A percentile compares a stretch with the other conserved stretches of the same genome.
These are phyloP conservation scores for Crocallis elinguaria DNA, from an alignment of 2,888 invertebrate genomes.

Conservation along the genomic window DNA sequence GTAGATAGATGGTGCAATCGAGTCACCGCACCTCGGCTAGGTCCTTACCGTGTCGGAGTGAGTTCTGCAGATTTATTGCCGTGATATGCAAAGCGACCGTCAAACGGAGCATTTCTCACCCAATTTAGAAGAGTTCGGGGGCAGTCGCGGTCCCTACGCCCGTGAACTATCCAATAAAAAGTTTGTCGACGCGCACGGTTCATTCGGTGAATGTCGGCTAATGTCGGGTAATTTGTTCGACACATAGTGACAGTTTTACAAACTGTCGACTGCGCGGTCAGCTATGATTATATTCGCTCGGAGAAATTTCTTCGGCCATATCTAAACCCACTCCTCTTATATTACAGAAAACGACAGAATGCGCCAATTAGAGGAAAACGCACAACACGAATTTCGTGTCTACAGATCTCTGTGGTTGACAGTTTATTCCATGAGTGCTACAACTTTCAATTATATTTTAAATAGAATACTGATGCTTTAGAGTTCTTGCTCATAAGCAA, in stretches of 20 bases:
- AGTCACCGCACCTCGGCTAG: slow-evolving; percentile 32
- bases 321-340: slow-evolving; percentile 44
- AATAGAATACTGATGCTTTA: slow-evolving; percentile 51
- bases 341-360: slow-evolving; percentile 42
- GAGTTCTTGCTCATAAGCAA: slow-evolving; percentile 49
- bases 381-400: slow-evolving; percentile 69
- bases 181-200: slow-evolving; percentile 52
- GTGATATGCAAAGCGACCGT: slow-evolving; percentile 65
- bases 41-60: slow-evolving; percentile 43
- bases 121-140: slow-evolving; percentile 59
- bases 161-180: slow-evolving; percentile 58
- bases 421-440: slow-evolving; percentile 62
- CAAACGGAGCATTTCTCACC: slow-evolving; percentile 68
- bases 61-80: slow-evolving; percentile 60
- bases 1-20: slow-evolving; percentile 37
- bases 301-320: slow-evolving; percentile 51
- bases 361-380: slow-evolving; percentile 71
- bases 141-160: slow-evolving; percentile 42
- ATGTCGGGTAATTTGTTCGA: slow-evolving; percentile 57
- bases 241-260: slow-evolving; percentile 53
- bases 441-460: slow-evolving; percentile 70
- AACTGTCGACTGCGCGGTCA: slow-evolving; percentile 40
- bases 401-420: slow-evolving; percentile 59
- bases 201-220: slow-evolving; percentile 46
- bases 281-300: slow-evolving; percentile 51